These are phyloP conservation scores for Byasa hedistus DNA, from an alignment of 2,888 invertebrate genomes.

Conservation along the genomic window DNA sequence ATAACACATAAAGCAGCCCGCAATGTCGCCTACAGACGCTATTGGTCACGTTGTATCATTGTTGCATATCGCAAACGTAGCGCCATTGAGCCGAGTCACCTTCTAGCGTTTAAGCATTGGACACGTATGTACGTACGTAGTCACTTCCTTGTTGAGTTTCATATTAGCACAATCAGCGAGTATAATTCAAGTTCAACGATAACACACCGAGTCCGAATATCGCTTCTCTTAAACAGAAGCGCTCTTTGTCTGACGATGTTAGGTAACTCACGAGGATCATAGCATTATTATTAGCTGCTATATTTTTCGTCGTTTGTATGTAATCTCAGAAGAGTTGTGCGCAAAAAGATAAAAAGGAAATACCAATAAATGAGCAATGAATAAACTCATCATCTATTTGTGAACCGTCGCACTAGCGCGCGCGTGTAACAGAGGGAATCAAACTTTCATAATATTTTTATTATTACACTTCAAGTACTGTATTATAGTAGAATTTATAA, in stretches of 20 bases:
- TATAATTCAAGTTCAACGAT: conserved; percentile 69
- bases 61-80: conserved; percentile 38
- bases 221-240: conserved; percentile 42
- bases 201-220: conserved; percentile 46
- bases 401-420: too few relatives aligned
- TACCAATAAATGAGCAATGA: too few relatives aligned
- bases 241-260: conserved; percentile 41
- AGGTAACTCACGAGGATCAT: not conserved
- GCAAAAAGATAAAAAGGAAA: too few relatives aligned
- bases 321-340: not conserved
- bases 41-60: conserved; percentile 33
- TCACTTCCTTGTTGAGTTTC: conserved; percentile 63
- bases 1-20: conserved; percentile 20
- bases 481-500: too few relatives aligned
- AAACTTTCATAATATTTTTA: too few relatives aligned
- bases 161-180: conserved; percentile 60
- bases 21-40: conserved; percentile 27
- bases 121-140: conserved; percentile 41
- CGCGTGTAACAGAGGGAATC: too few relatives aligned
- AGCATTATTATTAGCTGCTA: not conserved
- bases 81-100: conserved; percentile 41
- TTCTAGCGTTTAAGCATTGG: conserved; percentile 43
- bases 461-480: too few relatives aligned
- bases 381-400: too few relatives aligned
- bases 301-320: not conserved